These are phyloP conservation scores for Drosophila baimaii DNA, from an alignment of 1,140 invertebrate genomes.

Conservation along the genomic window DNA sequence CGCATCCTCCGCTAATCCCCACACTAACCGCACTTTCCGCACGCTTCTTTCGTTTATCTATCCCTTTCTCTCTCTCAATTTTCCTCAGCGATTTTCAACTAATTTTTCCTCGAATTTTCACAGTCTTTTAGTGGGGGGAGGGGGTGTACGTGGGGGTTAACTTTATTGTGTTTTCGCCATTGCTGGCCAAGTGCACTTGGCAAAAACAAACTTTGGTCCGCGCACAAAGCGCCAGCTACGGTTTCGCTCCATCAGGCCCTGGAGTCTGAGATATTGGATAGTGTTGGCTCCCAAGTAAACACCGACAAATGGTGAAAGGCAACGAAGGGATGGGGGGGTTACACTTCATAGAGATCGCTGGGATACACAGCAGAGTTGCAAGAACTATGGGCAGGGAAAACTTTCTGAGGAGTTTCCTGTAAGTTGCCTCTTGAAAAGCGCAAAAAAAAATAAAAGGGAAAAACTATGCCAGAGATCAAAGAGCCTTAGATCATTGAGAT, in stretches of 20 bases:
- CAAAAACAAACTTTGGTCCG: constrained; percentile 40
- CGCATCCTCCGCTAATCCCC: constrained; percentile 9
- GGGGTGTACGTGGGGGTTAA: too few species aligned
- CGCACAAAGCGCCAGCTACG: constrained; percentile 5
- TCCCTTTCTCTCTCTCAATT: neutral
- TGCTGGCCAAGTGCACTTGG: constrained; percentile 35
- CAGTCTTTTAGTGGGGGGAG: neutral
- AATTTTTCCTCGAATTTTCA: constrained; percentile 21
- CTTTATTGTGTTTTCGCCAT: constrained; percentile 39
- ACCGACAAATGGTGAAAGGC: too few species aligned
- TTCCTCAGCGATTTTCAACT: constrained; percentile 29
- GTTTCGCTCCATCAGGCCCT: constrained; percentile 22
- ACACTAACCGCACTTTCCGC: constrained; percentile 18
- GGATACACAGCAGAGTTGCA: neutral
- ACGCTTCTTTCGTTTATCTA: constrained; percentile 1
- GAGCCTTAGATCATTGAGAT: neutral
- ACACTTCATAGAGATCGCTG: neutral
- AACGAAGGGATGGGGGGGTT: too few species aligned
- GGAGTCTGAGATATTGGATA: constrained; percentile 6
- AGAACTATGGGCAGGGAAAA: too few species aligned
- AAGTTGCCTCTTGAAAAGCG: neutral
- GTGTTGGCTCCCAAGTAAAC: neutral
- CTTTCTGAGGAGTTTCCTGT: neutral
- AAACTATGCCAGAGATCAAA: neutral
- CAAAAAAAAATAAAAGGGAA: too few species aligned